These are phyloP conservation scores for Drosophila dives DNA, from an alignment of 2,888 invertebrate genomes.

Conservation along the genomic window DNA sequence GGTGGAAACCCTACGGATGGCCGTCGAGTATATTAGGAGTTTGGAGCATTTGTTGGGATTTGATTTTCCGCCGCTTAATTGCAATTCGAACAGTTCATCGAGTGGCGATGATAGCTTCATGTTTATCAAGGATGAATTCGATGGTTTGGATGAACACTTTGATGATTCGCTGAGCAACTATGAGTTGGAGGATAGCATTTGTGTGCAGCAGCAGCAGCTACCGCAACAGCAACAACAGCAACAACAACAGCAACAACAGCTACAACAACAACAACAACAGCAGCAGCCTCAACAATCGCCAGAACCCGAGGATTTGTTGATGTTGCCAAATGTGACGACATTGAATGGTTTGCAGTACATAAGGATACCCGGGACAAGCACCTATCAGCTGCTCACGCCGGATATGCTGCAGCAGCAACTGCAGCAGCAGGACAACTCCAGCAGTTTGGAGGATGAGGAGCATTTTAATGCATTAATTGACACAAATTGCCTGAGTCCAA, in stretches of 20 bases:
- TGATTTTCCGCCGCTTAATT: constrained; percentile 84
- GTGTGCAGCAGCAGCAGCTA: constrained; percentile 19
- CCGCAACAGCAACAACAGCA: not conserved
- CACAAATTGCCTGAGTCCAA: constrained; percentile 83
- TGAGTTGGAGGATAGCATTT: constrained; percentile 72
- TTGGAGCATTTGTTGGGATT: constrained; percentile 91
- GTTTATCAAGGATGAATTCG: constrained; percentile 82
- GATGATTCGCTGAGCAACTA: constrained; percentile 82
- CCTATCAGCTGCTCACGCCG: constrained; percentile 88
- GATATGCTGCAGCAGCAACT: constrained; percentile 84
- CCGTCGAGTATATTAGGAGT: constrained; percentile 94
- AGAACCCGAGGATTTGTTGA: constrained; percentile 9
- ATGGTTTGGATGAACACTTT: constrained; percentile 74
- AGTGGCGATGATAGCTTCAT: constrained; percentile 82
- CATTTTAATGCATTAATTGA: constrained; percentile 86
- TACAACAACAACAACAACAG: constrained; percentile 1
- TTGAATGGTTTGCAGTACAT: constrained; percentile 86
- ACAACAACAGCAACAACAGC: not conserved
- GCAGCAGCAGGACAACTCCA: constrained; percentile 47
- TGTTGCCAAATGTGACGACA: constrained; percentile 85
- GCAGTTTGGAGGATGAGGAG: constrained; percentile 86
- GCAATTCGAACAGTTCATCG: constrained; percentile 60
- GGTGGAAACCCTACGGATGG: constrained; percentile 95
- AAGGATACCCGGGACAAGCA: constrained; percentile 87
- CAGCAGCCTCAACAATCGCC: constrained; percentile 9